Evolutionary conservation across 2,113 vertebrate genomes (phyloP), one percentile per base, ranked within the genome.

Genomic region (Dicrurus megarhynchus): DNA sequence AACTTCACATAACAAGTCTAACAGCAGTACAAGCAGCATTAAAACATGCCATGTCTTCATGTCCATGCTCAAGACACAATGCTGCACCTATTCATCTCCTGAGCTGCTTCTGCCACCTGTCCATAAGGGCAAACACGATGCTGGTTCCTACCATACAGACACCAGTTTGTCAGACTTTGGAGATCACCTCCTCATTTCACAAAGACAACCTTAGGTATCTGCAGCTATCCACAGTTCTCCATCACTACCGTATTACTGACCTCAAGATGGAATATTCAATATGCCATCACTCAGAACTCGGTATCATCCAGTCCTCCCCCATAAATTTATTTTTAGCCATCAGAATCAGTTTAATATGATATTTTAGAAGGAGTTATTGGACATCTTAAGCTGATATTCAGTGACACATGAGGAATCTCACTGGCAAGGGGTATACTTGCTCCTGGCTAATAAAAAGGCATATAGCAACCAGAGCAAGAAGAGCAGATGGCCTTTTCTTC

Each of bases 301-400:
- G 63, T 53, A 92, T 46, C 55, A 41, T 46, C 55, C 75, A 92
- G 56, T 78, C 69, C 70, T 92, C 68, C 76, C 80, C 39, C 63
- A 55, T 74, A 83, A 16, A 87, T 87, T 70, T 90, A 90, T 93
- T 95, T 95, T 90, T 89, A 97, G 87, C 93, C 71, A 22, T 87
- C 80, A 90, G 64, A 95, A 96, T 89, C 33, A 63, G 71, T 87
- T 95, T 84, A 84, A 78, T 89, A 49, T 50, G 73, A n/a, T 81
- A 84, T 78, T 93, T 95, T 75, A 93, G 83, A 78, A 90, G 39
- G 73, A 91, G 41, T 95, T 77, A 37, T 8, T 56, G 69, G 60
- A 78, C 52, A 8, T 56, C 71, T 55, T 87, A 88, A 77, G 61
- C 11, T 86, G 68, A 89, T 86, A 86, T 30, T 80, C 80, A 74